Base-by-base conservation (phyloP, 92 coral and sea anemone genomes). In the Phymanthus crucifer region DNA sequence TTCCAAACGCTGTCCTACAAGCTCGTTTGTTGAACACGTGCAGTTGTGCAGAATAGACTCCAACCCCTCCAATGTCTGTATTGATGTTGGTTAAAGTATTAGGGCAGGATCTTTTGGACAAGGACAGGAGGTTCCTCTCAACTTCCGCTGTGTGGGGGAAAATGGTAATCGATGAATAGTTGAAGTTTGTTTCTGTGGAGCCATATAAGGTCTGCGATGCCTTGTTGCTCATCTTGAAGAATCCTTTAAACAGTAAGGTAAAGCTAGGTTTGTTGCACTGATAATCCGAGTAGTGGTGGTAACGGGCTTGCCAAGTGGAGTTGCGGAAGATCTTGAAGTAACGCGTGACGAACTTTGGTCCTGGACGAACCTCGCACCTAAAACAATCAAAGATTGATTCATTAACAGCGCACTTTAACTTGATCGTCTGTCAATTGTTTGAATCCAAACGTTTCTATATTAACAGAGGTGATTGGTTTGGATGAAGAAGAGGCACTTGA, bases 341-440 rank as follows among this genome's bases (percentile, higher is more conserved):
- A 4, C 97, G 90, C 46, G 89, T 90, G 27, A 93, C 48, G 71
- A 90, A 90, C 73, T 87, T 87, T 43, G 97, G 97, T 48, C 97
- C 97, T 7, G 97, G 97, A 29, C 97, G 89, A 74, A 87, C 94
- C 66, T 93, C 97, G 50, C 97, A 93, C 33, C 97, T 93, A 57
- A 72, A 50, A 56, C 18, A 71, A 27, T 70, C n/a, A 4, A 56
- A 33, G 54, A 32, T 52, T 29, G 32, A 61, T 61, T 61, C 34
- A 40, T 58, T 40, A 27, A 61, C 3, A 29, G 16, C 14, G 68
- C 68, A 24, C 32, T 4, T 61, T 61, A 29, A 19, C 3, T 54
- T 17, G 29, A 61, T 6, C 12, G 13, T 29, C 29, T 61, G 68
- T 61, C 68, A 61, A 9, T 61, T 33, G 33, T 61, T 61, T 27